Conservation (phyloP, 2,113 vertebrate genomes). For the Cyanoderma ruficeps region DNA sequence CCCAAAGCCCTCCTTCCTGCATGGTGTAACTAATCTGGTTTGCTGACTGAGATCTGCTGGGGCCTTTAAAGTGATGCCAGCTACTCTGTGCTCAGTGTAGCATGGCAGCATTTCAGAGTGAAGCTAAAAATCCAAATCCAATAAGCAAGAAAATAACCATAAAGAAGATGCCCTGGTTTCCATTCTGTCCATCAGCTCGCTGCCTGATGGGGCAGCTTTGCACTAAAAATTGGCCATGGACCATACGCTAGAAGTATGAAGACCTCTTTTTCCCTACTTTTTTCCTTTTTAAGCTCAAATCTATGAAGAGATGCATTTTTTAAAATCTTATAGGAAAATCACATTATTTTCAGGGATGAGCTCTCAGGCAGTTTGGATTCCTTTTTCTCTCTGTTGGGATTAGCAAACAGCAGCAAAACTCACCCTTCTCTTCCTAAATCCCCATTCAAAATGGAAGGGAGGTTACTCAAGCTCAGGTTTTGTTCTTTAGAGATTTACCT, state of each 20-base stretch:
- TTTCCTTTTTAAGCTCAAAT: background rate
- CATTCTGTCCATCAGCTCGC: background rate
- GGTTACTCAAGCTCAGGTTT: slow-evolving; percentile 15
- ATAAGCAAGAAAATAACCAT: slow-evolving; percentile 56
- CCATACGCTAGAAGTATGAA: background rate
- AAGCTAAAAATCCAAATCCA: slow-evolving; percentile 56
- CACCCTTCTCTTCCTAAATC: slow-evolving; percentile 4
- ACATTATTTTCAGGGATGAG: slow-evolving; percentile 50
- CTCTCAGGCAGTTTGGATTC: slow-evolving; percentile 24
- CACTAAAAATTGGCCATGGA: background rate
- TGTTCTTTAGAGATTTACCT: background rate
- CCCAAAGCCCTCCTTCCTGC: background rate
- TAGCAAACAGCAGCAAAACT: slow-evolving; percentile 37
- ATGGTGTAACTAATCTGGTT: slow-evolving; percentile 35
- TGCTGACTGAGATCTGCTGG: slow-evolving; percentile 43
- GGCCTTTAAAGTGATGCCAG: slow-evolving; percentile 61
- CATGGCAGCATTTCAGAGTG: slow-evolving; percentile 42
- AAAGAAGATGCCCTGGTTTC: slow-evolving; percentile 19
- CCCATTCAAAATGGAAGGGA: background rate
- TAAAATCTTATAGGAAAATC: slow-evolving; percentile 16
- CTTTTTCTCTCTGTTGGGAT: slow-evolving; percentile 18
- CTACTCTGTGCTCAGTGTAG: background rate
- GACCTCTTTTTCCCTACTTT: background rate
- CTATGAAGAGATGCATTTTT: slow-evolving; percentile 8
- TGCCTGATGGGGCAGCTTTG: slow-evolving; percentile 50